A percentile compares a stretch with the other conserved stretches of the same genome.
Conservation (phyloP, 2,888 invertebrate species). For the Muscina levida region DNA sequence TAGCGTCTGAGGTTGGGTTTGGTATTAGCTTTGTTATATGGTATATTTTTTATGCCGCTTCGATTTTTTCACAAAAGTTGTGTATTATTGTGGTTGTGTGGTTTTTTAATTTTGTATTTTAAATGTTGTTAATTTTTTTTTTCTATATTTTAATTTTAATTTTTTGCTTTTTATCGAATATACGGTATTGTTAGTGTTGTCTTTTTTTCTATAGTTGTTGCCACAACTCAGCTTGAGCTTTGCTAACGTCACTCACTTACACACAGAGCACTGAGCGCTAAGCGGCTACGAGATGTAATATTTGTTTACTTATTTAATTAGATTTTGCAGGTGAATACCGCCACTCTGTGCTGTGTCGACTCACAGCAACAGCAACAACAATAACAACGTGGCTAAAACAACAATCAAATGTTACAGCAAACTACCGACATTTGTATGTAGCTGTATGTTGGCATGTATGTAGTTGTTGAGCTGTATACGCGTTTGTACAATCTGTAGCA, state of each 20-base stretch:
- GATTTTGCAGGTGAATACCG: constrained; percentile 3
- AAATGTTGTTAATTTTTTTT: not conserved
- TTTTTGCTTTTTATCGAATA: not conserved
- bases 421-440: not conserved
- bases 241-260: not conserved
- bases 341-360: not conserved
- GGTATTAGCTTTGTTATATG: not conserved
- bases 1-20: too few species aligned
- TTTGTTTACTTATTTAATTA: constrained; percentile 31
- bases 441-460: not conserved
- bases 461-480: not conserved
- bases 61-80: not conserved
- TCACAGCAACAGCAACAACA: constrained; percentile 3
- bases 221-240: too few species aligned
- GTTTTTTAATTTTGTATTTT: not conserved
- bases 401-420: not conserved
- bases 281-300: not conserved
- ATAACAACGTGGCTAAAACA: not conserved
- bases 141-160: not conserved
- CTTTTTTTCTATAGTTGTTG: too few species aligned
- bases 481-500: not conserved
- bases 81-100: not conserved
- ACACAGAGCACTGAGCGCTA: not conserved
- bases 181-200: not conserved
- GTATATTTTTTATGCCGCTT: not conserved